Conservation (phyloP, 2,797 vertebrate genomes). For the Gadopsis bispinosus region DNA sequence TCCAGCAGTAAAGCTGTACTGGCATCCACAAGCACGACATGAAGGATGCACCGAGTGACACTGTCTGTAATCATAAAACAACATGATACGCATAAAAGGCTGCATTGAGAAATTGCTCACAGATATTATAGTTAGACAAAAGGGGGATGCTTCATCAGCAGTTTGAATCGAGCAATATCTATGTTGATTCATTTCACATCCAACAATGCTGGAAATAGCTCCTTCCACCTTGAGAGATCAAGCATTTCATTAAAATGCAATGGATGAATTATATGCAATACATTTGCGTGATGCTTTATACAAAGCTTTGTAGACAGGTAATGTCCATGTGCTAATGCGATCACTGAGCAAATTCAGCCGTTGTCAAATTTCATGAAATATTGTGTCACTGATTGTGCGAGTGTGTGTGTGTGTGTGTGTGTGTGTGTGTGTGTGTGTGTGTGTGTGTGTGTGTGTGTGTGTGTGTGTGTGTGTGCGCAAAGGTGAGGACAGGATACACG, state of each 20-base stretch:
- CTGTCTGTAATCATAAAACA: conserved; percentile 17
- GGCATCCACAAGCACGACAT: conserved; percentile 21
- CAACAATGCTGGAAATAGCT: conserved; percentile 1
- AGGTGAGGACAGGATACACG: conserved; percentile 22
- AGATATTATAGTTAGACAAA: conserved; percentile 12
- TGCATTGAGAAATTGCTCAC: not conserved
- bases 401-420: not conserved
- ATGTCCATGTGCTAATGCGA: conserved; percentile 46
- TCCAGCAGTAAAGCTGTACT: not conserved
- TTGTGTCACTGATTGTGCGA: conserved; percentile 21
- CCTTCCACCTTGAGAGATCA: conserved; percentile 23
- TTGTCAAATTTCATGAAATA: conserved; percentile 50
- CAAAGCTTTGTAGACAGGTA: conserved; percentile 42
- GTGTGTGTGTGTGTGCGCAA: conserved; percentile 18
- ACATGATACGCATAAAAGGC: conserved; percentile 15
- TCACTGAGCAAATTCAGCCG: conserved; percentile 31
- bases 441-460: conserved; percentile 12
- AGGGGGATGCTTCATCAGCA: conserved; percentile 15
- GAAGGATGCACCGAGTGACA: conserved; percentile 32
- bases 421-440: conserved; percentile 1
- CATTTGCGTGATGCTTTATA: conserved; percentile 28
- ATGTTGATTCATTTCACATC: conserved; percentile 44
- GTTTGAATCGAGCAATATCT: conserved; percentile 43
- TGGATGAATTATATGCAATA: not conserved
- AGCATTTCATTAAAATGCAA: conserved; percentile 35